Evolutionary conservation across 2,888 invertebrate genomes (phyloP).

Genomic region (Tuta absoluta): DNA sequence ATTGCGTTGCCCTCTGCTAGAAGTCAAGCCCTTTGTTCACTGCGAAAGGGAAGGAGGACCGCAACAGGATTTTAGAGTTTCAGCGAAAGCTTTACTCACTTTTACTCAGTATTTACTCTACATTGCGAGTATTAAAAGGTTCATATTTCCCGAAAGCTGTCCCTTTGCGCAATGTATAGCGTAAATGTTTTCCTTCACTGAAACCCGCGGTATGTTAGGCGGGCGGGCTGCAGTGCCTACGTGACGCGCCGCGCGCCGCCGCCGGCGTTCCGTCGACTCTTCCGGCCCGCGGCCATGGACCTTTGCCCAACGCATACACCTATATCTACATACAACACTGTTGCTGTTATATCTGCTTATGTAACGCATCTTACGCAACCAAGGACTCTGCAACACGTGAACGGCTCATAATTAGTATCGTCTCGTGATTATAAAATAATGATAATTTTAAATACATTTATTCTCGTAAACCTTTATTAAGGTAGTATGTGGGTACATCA

Average conservation of each 20-base stretch:
- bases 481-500: too few relatives aligned
- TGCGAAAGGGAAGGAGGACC: not conserved
- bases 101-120: not conserved
- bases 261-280: constrained; percentile 48
- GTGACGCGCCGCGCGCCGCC: constrained; percentile 62
- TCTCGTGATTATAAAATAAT: not conserved
- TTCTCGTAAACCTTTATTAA: not conserved
- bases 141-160: not conserved
- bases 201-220: constrained; percentile 35
- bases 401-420: not conserved
- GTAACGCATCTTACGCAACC: constrained; percentile 17
- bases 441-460: not conserved
- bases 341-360: constrained; percentile 2
- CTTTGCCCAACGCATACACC: constrained; percentile 40
- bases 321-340: constrained; percentile 1
- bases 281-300: constrained; percentile 48
- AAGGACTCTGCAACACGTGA: constrained; percentile 1
- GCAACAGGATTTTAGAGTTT: not conserved
- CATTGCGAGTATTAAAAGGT: not conserved
- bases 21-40: not conserved
- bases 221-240: constrained; percentile 54
- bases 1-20: not conserved
- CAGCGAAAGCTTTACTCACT: not conserved
- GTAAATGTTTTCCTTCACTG: too few relatives aligned
- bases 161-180: not conserved